Evolutionary conservation across 2,888 invertebrate species (phyloP).

Genomic region (Lithophane socia): DNA sequence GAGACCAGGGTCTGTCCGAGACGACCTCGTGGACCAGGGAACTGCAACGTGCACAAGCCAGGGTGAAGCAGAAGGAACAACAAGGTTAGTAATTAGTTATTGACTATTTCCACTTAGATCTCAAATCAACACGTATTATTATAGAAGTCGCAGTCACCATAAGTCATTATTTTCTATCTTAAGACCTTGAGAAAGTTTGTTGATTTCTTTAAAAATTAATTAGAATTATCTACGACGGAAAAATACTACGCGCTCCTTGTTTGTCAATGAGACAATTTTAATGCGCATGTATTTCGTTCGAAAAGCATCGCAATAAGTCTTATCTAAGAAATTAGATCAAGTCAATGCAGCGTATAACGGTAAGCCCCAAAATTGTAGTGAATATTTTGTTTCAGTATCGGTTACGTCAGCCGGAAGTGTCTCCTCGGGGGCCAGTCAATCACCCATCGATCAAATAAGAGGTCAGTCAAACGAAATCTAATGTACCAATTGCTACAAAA

Average conservation of each 20-base stretch:
- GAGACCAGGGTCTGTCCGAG: constrained; percentile 97
- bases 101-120: not conserved
- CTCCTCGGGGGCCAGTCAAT: constrained; percentile 85
- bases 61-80: constrained; percentile 87
- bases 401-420: constrained; percentile 84
- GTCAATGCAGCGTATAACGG: constrained; percentile 25
- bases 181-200: constrained; percentile 24
- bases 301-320: constrained; percentile 28
- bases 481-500: constrained; percentile 27
- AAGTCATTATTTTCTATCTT: constrained; percentile 8
- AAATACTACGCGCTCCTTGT: constrained; percentile 37
- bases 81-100: constrained; percentile 74
- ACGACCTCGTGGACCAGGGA: constrained; percentile 96
- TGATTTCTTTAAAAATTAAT: constrained; percentile 1
- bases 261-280: constrained; percentile 41
- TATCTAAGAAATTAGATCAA: constrained; percentile 48
- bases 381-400: constrained; percentile 72
- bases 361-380: constrained; percentile 11
- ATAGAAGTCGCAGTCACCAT: not conserved
- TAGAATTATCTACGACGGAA: constrained; percentile 41
- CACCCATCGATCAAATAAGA: constrained; percentile 83
- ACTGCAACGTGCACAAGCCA: constrained; percentile 92
- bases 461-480: constrained; percentile 67
- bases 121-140: not conserved
- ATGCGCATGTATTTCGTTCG: constrained; percentile 38